Percentiles rank a stretch among this genome's conserved stretches.
These are phyloP conservation scores for Seriola quinqueradiata DNA, from an alignment of 2,113 vertebrate species.

Conservation along the genomic window DNA sequence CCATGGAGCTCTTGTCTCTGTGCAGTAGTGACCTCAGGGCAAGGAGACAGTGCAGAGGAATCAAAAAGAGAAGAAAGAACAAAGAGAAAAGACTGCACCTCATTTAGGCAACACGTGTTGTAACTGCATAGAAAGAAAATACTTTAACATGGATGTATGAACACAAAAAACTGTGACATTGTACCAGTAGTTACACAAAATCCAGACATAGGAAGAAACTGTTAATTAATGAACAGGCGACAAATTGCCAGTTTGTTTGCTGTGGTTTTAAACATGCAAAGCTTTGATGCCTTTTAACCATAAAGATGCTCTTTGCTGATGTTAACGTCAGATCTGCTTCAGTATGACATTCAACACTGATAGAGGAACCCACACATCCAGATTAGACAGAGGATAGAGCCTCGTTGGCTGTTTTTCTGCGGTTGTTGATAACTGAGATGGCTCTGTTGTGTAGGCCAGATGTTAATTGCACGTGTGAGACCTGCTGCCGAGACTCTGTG, in stretches of 20 bases:
- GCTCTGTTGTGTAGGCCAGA: background rate
- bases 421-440: slow-evolving; percentile 3
- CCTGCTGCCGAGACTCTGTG: too few species aligned
- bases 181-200: background rate
- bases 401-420: background rate
- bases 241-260: background rate
- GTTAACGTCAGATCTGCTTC: background rate
- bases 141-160: background rate
- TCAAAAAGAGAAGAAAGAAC: background rate
- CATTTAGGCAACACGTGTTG: background rate
- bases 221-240: background rate
- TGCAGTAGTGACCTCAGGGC: background rate
- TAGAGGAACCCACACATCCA: background rate
- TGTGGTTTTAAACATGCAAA: background rate
- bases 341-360: background rate
- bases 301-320: background rate
- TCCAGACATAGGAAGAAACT: background rate
- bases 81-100: background rate
- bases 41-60: background rate
- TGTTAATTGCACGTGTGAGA: too few species aligned
- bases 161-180: background rate
- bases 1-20: background rate
- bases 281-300: background rate
- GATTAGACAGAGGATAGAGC: background rate
- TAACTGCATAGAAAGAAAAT: background rate